Percentiles rank a stretch among this genome's conserved stretches.
phyloP scores from a whole-genome alignment of 1,140 invertebrate species.

The Leucophenga varia region DNA sequence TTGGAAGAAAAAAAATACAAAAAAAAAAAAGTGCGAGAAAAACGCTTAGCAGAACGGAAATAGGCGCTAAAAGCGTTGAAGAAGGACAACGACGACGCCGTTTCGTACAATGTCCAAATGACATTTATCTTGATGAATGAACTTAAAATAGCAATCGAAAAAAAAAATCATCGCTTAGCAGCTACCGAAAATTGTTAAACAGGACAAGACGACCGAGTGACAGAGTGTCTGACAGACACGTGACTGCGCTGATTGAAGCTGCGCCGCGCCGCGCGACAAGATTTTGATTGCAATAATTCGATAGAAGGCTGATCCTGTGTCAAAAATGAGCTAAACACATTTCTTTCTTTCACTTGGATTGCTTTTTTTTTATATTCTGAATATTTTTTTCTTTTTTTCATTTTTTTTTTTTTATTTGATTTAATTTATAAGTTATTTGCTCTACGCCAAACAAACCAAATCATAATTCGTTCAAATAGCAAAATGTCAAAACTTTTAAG shows the following conservation, averaged over 20 bases:
- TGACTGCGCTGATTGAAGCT: constrained; percentile 18
- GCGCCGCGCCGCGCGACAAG: too few species aligned
- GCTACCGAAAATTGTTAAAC: too few species aligned
- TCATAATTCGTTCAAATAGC: too few species aligned
- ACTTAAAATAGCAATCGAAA: constrained; percentile 21
- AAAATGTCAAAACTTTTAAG: too few species aligned
- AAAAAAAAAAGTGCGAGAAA: constrained; percentile 1
- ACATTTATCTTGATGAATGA: constrained; percentile 52
- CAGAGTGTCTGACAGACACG: constrained; percentile 47
- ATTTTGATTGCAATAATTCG: neutral
- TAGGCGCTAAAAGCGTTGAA: neutral
- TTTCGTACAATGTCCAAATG: constrained; percentile 50
- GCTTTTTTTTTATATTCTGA: too few species aligned
- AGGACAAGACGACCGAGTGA: constrained; percentile 7
- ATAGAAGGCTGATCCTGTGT: neutral
- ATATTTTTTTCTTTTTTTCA: too few species aligned
- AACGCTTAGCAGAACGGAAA: neutral
- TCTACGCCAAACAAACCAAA: too few species aligned
- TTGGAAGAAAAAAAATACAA: constrained; percentile 9
- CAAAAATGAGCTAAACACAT: too few species aligned
- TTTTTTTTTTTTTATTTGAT: too few species aligned
- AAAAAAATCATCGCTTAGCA: too few species aligned
- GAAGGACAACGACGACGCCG: constrained; percentile 7
- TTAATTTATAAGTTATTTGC: too few species aligned
- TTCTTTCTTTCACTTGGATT: too few species aligned